phyloP scores from a whole-genome alignment of 2,888 invertebrate genomes.

The Halictus ligatus region DNA sequence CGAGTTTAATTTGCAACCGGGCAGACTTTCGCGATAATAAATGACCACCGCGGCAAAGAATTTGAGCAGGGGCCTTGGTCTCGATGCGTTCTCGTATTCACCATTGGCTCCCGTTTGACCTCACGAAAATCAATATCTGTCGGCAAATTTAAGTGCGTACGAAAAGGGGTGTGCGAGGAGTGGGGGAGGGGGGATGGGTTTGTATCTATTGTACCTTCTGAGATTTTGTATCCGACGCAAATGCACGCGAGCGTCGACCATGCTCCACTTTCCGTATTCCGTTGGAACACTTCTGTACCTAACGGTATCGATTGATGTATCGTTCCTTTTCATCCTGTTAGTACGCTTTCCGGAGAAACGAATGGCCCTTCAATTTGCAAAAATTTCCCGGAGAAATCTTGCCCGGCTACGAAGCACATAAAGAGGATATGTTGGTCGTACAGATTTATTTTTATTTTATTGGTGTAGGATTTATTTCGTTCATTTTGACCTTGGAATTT shows the following conservation, averaged over 20 bases:
- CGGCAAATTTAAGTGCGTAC: constrained; percentile 54
- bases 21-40: constrained; percentile 22
- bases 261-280: neutral
- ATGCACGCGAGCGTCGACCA: neutral
- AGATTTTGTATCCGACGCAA: constrained; percentile 46
- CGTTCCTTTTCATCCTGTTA: neutral
- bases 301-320: constrained; percentile 18
- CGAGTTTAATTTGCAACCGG: constrained; percentile 2
- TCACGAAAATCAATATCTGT: constrained; percentile 62
- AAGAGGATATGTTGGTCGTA: neutral
- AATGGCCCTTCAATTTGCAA: neutral
- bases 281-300: neutral
- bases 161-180: neutral
- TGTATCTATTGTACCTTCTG: constrained; percentile 38
- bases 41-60: constrained; percentile 39
- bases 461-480: neutral
- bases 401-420: neutral
- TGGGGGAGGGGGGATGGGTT: constrained; percentile 11
- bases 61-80: constrained; percentile 23
- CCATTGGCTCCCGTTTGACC: constrained; percentile 59
- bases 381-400: neutral
- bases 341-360: neutral
- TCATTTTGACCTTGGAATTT: too few species aligned
- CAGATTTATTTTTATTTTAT: neutral
- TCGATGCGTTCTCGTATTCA: constrained; percentile 44